Conservation (phyloP, 2,113 vertebrate genomes). For the Phyllostomus hastatus region DNA sequence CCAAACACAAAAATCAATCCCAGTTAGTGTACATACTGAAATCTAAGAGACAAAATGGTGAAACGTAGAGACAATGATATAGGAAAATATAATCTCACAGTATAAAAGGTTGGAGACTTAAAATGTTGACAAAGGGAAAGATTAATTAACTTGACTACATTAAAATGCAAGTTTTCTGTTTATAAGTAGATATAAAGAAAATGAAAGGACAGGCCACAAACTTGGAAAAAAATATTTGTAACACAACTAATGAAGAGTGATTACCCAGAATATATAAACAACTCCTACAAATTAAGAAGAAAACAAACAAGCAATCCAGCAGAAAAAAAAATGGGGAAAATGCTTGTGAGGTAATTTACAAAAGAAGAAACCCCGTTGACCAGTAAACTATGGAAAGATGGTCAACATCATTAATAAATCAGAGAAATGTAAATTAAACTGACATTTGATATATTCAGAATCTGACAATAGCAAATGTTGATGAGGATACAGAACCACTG, state of each 20-base stretch:
- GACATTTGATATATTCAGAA: neutral
- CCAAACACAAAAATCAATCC: neutral
- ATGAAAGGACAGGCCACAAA: neutral
- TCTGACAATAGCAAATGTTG: neutral
- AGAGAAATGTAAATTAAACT: conserved; percentile 24
- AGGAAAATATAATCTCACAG: conserved; percentile 14
- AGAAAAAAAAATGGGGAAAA: neutral
- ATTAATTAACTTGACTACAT: conserved; percentile 14
- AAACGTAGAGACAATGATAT: neutral
- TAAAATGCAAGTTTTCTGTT: neutral
- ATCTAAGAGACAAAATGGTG: conserved; percentile 38
- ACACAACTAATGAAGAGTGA: neutral
- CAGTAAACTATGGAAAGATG: neutral
- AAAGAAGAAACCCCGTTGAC: neutral
- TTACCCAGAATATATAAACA: conserved; percentile 17
- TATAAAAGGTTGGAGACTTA: conserved; percentile 12
- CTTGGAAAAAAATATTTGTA: neutral
- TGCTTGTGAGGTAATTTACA: neutral
- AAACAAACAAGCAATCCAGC: neutral
- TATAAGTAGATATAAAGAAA: conserved; percentile 35
- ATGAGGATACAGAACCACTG: neutral
- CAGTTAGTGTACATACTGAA: neutral
- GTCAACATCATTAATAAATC: conserved; percentile 2
- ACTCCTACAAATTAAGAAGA: neutral
- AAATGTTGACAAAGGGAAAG: conserved; percentile 20